Evolutionary conservation across 2,888 invertebrate genomes (phyloP).

Genomic region (Xanthia togata): DNA sequence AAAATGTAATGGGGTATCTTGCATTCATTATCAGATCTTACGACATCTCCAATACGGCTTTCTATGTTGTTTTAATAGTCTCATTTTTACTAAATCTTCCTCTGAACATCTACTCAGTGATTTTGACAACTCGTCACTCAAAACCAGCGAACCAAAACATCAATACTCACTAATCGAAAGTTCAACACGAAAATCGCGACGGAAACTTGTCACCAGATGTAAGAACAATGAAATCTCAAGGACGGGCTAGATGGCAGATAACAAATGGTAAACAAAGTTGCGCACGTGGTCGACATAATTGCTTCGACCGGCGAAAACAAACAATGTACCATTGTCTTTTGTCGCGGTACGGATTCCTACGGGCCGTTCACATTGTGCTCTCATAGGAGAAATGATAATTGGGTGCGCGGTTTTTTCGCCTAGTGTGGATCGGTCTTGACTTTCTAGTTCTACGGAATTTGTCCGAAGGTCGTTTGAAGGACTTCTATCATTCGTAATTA

Average conservation of each 20-base stretch:
- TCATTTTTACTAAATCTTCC: not conserved
- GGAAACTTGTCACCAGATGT: conserved; percentile 68
- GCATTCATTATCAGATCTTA: not conserved
- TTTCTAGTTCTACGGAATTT: conserved; percentile 22
- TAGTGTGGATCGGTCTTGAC: conserved; percentile 41
- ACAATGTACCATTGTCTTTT: conserved; percentile 84
- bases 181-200: conserved; percentile 61
- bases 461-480: conserved; percentile 19
- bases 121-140: not conserved
- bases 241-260: conserved; percentile 84
- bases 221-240: conserved; percentile 75
- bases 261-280: conserved; percentile 83
- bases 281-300: conserved; percentile 83
- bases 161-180: conserved; percentile 61
- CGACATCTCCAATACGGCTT: not conserved
- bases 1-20: not conserved
- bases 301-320: conserved; percentile 79
- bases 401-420: conserved; percentile 49
- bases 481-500: not conserved
- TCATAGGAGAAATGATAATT: conserved; percentile 67
- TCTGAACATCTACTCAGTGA: not conserved
- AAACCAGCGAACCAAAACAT: conserved; percentile 31
- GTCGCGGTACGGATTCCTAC: conserved; percentile 65
- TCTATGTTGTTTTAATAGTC: not conserved
- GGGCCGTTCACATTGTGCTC: conserved; percentile 65